Conservation (phyloP, 2,797 vertebrate species). For the Heterohyrax brucei region DNA sequence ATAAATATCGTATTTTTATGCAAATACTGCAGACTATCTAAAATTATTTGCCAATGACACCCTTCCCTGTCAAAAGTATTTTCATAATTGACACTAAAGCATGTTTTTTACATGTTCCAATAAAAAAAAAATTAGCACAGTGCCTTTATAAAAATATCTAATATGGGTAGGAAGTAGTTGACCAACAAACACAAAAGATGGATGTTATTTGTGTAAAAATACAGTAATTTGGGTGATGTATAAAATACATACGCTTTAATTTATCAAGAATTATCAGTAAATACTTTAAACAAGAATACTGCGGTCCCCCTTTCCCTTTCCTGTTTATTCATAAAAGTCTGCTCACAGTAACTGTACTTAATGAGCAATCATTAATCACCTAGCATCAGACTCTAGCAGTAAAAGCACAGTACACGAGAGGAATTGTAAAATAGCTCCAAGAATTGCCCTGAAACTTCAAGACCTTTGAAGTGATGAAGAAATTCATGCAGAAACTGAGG, state of each 20-base stretch:
- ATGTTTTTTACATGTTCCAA: too few relatives aligned
- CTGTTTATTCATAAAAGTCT: slow-evolving; percentile 61
- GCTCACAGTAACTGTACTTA: slow-evolving; percentile 52
- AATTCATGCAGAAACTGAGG: slow-evolving; percentile 1
- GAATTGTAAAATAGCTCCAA: slow-evolving; percentile 66
- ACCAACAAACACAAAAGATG: too few relatives aligned
- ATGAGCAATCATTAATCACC: slow-evolving; percentile 80
- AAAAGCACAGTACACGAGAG: neutral
- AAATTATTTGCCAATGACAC: too few relatives aligned
- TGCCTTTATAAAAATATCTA: too few relatives aligned
- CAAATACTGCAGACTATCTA: too few relatives aligned
- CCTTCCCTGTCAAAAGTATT: too few relatives aligned
- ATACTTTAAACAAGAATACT: slow-evolving; percentile 15
- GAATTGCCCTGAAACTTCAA: slow-evolving; percentile 37
- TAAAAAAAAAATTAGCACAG: too few relatives aligned
- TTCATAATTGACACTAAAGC: too few relatives aligned
- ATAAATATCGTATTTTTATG: neutral
- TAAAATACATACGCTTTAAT: slow-evolving; percentile 52
- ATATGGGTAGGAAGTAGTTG: too few relatives aligned
- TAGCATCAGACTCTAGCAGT: neutral
- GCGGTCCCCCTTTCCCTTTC: neutral
- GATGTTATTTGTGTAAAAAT: too few relatives aligned
- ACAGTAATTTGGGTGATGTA: neutral
- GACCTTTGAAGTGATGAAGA: slow-evolving; percentile 32
- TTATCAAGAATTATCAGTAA: neutral